A percentile compares a stretch with the other conserved stretches of the same genome.
Conservation (phyloP, 2,797 vertebrate genomes). For the Melanotaenia pygmaea region DNA sequence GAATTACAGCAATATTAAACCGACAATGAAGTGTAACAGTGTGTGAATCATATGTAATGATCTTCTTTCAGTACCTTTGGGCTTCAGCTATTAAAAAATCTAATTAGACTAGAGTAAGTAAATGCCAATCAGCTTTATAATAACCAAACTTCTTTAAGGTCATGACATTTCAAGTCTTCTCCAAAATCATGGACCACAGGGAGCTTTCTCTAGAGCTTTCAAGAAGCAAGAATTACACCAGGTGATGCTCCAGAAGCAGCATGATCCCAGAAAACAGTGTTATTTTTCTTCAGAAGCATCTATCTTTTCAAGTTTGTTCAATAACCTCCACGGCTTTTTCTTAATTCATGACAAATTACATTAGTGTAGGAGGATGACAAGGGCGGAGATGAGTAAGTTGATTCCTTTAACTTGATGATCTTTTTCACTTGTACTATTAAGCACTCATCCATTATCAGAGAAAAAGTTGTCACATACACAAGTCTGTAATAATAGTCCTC, state of each 20-base stretch:
- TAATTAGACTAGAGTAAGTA: conserved; percentile 38
- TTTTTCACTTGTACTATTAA: conserved; percentile 14
- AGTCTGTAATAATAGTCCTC: conserved; percentile 8
- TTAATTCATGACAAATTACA: conserved; percentile 37
- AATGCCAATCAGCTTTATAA: conserved; percentile 51
- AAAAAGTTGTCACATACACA: conserved; percentile 16
- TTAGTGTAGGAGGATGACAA: conserved; percentile 59
- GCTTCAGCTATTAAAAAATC: conserved; percentile 36
- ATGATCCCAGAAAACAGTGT: neutral
- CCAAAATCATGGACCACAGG: conserved; percentile 13
- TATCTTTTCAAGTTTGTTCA: neutral
- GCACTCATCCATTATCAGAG: conserved; percentile 24
- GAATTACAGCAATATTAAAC: neutral
- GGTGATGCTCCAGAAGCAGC: neutral
- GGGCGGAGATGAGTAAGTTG: conserved; percentile 61
- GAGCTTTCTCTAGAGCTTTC: conserved; percentile 28
- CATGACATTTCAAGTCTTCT: conserved; percentile 59
- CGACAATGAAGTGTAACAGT: too few species aligned
- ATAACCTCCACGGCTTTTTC: conserved; percentile 19
- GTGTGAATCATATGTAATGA: conserved; percentile 9
- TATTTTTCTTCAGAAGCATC: conserved; percentile 3
- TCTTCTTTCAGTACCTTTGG: conserved; percentile 40
- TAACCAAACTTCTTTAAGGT: conserved; percentile 59
- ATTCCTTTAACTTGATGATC: conserved; percentile 52
- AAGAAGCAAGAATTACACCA: conserved; percentile 9